A percentile compares a stretch with the other conserved stretches of the same genome.
phyloP scores from a whole-genome alignment of 2,888 invertebrate species.

The Formica aserva region DNA sequence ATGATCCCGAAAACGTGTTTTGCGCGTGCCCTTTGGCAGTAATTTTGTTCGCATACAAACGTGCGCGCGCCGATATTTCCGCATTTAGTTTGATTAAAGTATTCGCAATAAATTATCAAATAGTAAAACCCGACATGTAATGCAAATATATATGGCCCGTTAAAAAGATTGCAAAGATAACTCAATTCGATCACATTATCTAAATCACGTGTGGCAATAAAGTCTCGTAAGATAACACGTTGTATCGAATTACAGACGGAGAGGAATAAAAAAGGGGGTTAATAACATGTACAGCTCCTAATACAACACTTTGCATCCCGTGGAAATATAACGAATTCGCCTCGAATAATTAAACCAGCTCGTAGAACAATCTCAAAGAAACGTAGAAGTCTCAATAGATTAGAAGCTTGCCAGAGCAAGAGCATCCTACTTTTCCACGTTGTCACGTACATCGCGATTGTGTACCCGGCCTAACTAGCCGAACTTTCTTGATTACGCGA shows the following conservation, averaged over 20 bases:
- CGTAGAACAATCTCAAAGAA: not conserved
- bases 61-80: slow-evolving; percentile 36
- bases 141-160: slow-evolving; percentile 18
- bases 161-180: slow-evolving; percentile 32
- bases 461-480: slow-evolving; percentile 56
- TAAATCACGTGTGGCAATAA: slow-evolving; percentile 4
- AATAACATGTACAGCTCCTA: not conserved
- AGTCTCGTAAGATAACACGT: not conserved
- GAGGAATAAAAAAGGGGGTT: not conserved
- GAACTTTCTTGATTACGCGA: slow-evolving; percentile 56
- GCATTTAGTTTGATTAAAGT: slow-evolving; percentile 42
- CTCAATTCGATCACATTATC: slow-evolving; percentile 2
- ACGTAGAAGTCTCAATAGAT: slow-evolving; percentile 34
- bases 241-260: no score
- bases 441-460: slow-evolving; percentile 53
- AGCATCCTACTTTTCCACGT: slow-evolving; percentile 48
- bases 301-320: not conserved
- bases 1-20: slow-evolving; percentile 52
- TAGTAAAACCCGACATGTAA: slow-evolving; percentile 27
- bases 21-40: slow-evolving; percentile 54
- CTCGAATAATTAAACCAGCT: slow-evolving; percentile 28
- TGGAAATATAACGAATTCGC: not conserved
- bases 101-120: slow-evolving; percentile 41
- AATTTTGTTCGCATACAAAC: slow-evolving; percentile 39
- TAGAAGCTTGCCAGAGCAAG: slow-evolving; percentile 15